phyloP scores from a whole-genome alignment of 2,888 invertebrate genomes.

The Argynnis bischoffii region DNA sequence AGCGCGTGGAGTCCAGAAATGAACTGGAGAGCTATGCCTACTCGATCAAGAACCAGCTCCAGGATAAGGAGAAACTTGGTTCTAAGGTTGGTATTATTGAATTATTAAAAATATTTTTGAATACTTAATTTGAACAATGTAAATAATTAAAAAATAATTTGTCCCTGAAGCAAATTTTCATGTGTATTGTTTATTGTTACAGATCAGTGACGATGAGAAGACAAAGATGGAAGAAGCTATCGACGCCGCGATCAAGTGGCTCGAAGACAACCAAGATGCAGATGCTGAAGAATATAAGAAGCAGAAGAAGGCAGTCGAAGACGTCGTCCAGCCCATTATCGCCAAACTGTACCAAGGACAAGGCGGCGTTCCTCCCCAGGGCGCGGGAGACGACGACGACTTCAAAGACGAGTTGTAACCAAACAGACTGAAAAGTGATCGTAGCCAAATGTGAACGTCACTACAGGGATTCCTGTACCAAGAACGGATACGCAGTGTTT shows the following conservation, averaged over 20 bases:
- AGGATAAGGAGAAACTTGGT: constrained; percentile 98
- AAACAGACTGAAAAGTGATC: constrained; percentile 66
- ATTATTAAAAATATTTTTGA: neutral
- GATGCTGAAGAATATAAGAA: constrained; percentile 96
- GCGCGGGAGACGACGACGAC: constrained; percentile 87
- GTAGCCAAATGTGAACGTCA: constrained; percentile 67
- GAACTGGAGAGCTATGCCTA: constrained; percentile 99
- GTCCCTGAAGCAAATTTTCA: neutral
- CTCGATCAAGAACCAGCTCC: constrained; percentile 97
- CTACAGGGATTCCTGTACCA: constrained; percentile 47
- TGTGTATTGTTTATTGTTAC: constrained; percentile 27
- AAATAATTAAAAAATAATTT: neutral
- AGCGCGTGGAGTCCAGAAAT: constrained; percentile 97
- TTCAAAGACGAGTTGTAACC: constrained; percentile 92
- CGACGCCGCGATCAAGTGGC: constrained; percentile 98
- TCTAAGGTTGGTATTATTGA: constrained; percentile 84
- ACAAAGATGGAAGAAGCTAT: constrained; percentile 97
- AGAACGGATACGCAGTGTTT: constrained; percentile 61
- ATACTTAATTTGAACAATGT: neutral
- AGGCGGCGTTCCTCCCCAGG: constrained; percentile 89
- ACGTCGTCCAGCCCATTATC: constrained; percentile 98
- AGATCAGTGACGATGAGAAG: constrained; percentile 92
- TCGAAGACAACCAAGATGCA: constrained; percentile 96
- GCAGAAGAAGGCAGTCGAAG: constrained; percentile 97
- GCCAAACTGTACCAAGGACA: constrained; percentile 96